phyloP scores from a whole-genome alignment of 2,113 vertebrate genomes.

The Saguinus imperator region DNA sequence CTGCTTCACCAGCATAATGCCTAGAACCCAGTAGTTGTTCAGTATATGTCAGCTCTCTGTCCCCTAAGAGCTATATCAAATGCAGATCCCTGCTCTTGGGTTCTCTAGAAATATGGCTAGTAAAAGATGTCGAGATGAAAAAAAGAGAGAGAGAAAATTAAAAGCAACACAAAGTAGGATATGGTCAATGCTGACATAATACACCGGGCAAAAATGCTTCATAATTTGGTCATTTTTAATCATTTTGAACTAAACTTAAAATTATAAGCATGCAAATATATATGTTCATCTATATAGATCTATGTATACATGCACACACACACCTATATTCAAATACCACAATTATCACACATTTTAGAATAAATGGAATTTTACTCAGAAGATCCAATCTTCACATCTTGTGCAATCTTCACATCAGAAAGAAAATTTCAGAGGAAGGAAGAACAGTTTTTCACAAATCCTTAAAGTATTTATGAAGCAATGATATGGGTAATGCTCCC shows the following conservation, averaged over 20 bases:
- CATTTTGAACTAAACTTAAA: slow-evolving; percentile 19
- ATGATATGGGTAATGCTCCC: not conserved
- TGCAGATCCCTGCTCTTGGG: not conserved
- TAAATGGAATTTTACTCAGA: not conserved
- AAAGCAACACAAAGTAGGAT: not conserved
- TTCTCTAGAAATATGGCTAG: not conserved
- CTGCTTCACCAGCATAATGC: not conserved
- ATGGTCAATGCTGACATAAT: not conserved
- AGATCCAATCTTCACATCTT: not conserved
- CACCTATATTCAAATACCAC: not conserved
- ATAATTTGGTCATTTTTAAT: not conserved
- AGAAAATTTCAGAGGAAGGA: not conserved
- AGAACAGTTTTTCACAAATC: not conserved
- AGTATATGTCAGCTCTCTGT: not conserved
- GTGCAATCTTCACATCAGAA: not conserved
- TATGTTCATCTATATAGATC: no score
- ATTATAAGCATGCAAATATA: no score
- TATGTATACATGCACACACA: fast-evolving
- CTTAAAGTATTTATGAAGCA: slow-evolving; percentile 1
- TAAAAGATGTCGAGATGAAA: not conserved
- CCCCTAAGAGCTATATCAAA: not conserved
- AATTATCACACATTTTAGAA: not conserved
- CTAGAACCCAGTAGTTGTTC: not conserved
- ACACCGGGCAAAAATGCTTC: not conserved
- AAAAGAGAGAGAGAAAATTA: not conserved